Base-by-base conservation (phyloP, 2,888 invertebrate species). In the Amiota mariae region DNA sequence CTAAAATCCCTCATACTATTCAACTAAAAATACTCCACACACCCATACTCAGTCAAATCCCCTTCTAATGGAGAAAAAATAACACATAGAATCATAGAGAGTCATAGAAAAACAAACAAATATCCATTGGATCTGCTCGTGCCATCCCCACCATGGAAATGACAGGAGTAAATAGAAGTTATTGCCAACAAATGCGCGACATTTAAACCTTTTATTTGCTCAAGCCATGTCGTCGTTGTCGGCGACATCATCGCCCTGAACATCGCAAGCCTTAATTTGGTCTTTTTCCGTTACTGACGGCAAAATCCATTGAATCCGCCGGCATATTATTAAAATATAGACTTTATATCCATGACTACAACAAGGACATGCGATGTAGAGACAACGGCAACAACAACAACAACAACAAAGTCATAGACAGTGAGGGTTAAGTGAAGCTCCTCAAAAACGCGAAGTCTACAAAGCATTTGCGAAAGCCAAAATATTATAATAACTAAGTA, bases 201-300 rank as follows among this genome's bases (percentile, higher is more conserved):
- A 86, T 86, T 87, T 82, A 86, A 87, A 85, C 84, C 82, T 82
- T 82, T 85, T 80, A 76, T 84, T 80, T 72, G 66, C 48, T 59
- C 18, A 57, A 72, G 72, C 48, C 51, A n/a, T n/a, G 54, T 36
- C 46, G 36, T 36, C 46, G 36, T n/a, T 15, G 49, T 49, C 9
- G 49, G 66, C 66, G 49, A 70, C 68, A 36, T 36, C 36, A 36
- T 36, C 36, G 36, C 36, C 36, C 36, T 36, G 4, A 36, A 36
- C 36, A 36, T 36, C 36, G 36, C 36, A 70, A 70, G 70, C 64
- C 72, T 72, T 72, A 63, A 72, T 61, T 72, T 74, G 24, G 15
- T 49, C 57, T 72, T 63, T 64, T 68, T 49, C 49, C 66, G 67
- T 72, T 72, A 36, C 47, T 47, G 63, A 49, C 67, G 67, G 8